phyloP scores from a whole-genome alignment of 2,797 vertebrate species.

The Poecilia velifera region DNA sequence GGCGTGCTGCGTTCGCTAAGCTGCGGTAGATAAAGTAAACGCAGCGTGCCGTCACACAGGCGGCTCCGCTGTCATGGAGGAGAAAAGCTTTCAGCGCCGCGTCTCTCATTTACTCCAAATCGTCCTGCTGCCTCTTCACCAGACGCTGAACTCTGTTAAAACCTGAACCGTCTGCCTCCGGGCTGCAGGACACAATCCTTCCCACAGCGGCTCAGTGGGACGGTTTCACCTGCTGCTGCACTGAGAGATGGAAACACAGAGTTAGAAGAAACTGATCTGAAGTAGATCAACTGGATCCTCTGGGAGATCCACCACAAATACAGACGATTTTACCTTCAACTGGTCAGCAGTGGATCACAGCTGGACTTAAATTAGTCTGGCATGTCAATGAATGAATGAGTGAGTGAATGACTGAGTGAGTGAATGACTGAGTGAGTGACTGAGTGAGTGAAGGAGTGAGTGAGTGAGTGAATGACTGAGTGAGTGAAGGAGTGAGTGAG shows the following conservation, averaged over 20 bases:
- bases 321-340: no score
- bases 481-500: no score
- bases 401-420: no score
- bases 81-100: slow-evolving; percentile 36
- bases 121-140: slow-evolving; percentile 35
- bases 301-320: neutral
- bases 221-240: neutral
- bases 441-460: no score
- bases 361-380: no score
- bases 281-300: neutral
- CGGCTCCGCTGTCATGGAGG: slow-evolving; percentile 48
- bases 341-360: no score
- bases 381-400: no score
- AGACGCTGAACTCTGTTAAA: slow-evolving; percentile 3
- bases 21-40: slow-evolving; percentile 60
- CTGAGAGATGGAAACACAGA: neutral
- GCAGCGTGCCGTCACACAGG: slow-evolving; percentile 55
- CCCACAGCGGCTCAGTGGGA: slow-evolving; percentile 67
- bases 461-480: no score
- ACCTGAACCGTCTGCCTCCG: slow-evolving; percentile 35
- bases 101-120: slow-evolving; percentile 52
- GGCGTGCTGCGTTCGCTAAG: slow-evolving; percentile 44
- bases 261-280: neutral
- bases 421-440: no score
- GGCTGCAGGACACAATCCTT: slow-evolving; percentile 80